Evolutionary conservation across 2,113 vertebrate species (phyloP), one percentile per base, ranked within the genome.

Genomic region (Hippoglossus stenolepis): DNA sequence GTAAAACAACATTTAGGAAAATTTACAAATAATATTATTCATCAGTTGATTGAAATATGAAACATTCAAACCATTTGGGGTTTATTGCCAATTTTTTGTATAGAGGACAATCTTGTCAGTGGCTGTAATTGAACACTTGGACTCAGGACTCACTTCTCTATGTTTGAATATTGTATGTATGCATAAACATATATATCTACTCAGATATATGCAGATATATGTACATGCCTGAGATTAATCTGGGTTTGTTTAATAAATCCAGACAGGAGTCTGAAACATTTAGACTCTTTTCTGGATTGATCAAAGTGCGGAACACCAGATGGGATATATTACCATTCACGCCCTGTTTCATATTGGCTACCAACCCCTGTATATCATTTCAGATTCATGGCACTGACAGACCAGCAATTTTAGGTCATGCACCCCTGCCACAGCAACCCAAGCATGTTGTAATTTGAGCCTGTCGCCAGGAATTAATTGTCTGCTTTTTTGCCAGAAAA

Each of bases 371-470:
- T 83, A 75, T 83, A 93, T 91, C 85, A 87, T 21, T 45, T 49
- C 71, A 70, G 68, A 88, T 80, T 89, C 78, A 86, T 68, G 81
- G 84, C 80, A 90, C 80, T 90, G 89, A 89, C 85, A 88, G 67
- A 78, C 85, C 85, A 85, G 79, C 68, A 91, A 82, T 91, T 89
- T 90, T 76, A 82, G 85, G 79, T 87, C 80, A 79, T 14, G 72
- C 83, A 60, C 80, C 66, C 79, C 74, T 80, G 86, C 86, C 89
- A 90, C 86, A 89, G 82, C 86, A 90, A 67, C 77, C 83, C 83
- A 80, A 75, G 86, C 87, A 61, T 87, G 84, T 70, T 77, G 78
- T 92, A 84, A 86, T 91, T 85, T 88, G 77, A 89, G 85, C 75
- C 62, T 15, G 62, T 85, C 26, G 38, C 68, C 80, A 83, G 77